Evolutionary conservation across 1,140 invertebrate genomes (phyloP), one percentile per base, ranked within the genome.

Genomic region (Drosophila persimilis): DNA sequence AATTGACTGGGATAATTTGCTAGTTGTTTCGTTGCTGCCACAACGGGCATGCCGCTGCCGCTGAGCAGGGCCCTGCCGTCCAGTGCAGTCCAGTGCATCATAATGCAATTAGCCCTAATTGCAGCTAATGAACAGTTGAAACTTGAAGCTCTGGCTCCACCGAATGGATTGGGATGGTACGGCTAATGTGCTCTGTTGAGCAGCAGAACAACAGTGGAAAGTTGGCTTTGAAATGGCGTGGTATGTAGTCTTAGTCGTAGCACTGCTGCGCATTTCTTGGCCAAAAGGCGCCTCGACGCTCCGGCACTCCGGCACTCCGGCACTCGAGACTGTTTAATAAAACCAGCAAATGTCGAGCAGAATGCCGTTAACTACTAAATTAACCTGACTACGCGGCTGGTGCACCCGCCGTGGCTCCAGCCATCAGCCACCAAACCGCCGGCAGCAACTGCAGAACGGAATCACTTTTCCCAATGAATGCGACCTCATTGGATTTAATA

Each of bases 401-500:
- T 20, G 2, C 60, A 47, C 41, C 45, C 29, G 64, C 52, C 20
- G 56, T 24, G 6, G 29, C 51, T 43, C 26, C 2, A 26, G 3
- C 24, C 20, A 20, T 26, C 24, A 26, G 9, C 20, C 29, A 20
- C 56, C 41, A 52, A 15, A 11, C 29, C 31, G 20, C 7, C 11
- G 26, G 11, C 61, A 41, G 22, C 29, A 39, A 47, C 46, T 59
- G 43, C 39, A 66, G 58, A 80, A 80, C 76, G 64, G 55, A 80
- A 80, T 80, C 77, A 80, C 78, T 80, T 76, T 76, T 43, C 8
- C 73, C 62, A 76, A 80, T 80, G 73, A 80, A 77, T 80, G 77
- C 73, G 67, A 80, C 72, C 62, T 76, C 66, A 80, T 80, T 80
- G 73, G 73, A 73, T 73, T 80, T 80, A 69, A 80, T 80, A 80